These are phyloP conservation scores for Aphidius gifuensis DNA, from an alignment of 1,140 invertebrate genomes.

Conservation along the genomic window DNA sequence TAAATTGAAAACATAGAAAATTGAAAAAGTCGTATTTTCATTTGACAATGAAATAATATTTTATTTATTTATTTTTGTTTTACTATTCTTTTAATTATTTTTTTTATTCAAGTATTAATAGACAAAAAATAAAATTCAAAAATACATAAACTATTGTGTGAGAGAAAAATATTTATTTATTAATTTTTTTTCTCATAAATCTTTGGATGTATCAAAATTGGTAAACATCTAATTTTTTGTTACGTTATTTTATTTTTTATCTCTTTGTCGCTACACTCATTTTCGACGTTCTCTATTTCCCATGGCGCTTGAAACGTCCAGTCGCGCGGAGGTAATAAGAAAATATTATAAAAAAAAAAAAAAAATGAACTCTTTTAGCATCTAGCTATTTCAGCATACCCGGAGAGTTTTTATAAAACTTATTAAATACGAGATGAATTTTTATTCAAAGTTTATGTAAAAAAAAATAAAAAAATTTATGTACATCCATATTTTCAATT, in stretches of 20 bases:
- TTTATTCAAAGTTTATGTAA: constrained; percentile 19
- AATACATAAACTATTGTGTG: no score
- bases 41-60: not conserved
- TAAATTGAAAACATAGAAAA: not conserved
- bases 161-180: constrained; percentile 19
- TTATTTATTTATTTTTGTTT: not conserved
- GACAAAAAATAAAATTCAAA: no score
- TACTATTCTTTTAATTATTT: no score
- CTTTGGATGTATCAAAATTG: not conserved
- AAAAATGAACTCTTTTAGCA: constrained; percentile 34
- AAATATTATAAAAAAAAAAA: constrained; percentile 47
- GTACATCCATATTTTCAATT: not conserved
- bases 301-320: constrained; percentile 19
- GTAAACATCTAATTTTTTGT: no score
- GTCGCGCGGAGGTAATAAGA: not conserved
- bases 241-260: no score
- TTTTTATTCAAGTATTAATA: not conserved
- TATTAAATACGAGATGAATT: constrained; percentile 56
- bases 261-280: constrained; percentile 32
- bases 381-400: constrained; percentile 7
- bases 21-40: not conserved
- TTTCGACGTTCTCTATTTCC: constrained; percentile 32
- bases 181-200: constrained; percentile 31
- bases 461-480: constrained; percentile 8
- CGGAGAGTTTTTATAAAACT: constrained; percentile 52